These are phyloP conservation scores for Neotoxoptera formosana DNA, from an alignment of 1,140 invertebrate genomes.

Conservation along the genomic window DNA sequence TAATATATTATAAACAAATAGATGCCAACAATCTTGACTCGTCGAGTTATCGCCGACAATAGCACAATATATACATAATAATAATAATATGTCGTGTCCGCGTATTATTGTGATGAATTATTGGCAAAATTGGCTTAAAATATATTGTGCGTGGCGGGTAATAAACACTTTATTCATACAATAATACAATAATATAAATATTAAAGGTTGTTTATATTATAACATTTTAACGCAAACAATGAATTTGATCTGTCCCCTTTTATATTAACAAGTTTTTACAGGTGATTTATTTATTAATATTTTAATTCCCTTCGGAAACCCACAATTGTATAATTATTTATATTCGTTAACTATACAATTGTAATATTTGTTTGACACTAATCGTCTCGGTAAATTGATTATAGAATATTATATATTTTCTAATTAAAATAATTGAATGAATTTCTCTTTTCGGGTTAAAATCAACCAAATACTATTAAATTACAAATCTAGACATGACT, in stretches of 20 bases:
- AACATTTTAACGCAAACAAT: not conserved
- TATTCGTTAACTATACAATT: not conserved
- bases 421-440: not conserved
- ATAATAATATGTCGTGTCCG: not conserved
- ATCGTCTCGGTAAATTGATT: not conserved
- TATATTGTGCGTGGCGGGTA: not conserved
- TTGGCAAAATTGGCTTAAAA: not conserved
- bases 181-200: not conserved
- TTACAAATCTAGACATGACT: not conserved
- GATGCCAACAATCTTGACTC: not conserved
- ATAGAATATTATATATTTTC: not conserved
- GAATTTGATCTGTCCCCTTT: not conserved
- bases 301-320: not conserved
- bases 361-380: not conserved
- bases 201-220: not conserved
- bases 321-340: not conserved
- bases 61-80: not conserved
- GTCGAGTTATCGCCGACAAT: not conserved
- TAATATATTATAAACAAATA: not conserved
- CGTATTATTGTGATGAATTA: slow-evolving; percentile 11
- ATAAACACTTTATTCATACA: not conserved
- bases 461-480: not conserved
- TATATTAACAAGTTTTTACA: not conserved
- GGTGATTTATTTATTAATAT: not conserved
- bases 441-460: not conserved